Evolutionary conservation across 2,888 invertebrate species (phyloP).

Genomic region (Zhuqinia jingwanae): DNA sequence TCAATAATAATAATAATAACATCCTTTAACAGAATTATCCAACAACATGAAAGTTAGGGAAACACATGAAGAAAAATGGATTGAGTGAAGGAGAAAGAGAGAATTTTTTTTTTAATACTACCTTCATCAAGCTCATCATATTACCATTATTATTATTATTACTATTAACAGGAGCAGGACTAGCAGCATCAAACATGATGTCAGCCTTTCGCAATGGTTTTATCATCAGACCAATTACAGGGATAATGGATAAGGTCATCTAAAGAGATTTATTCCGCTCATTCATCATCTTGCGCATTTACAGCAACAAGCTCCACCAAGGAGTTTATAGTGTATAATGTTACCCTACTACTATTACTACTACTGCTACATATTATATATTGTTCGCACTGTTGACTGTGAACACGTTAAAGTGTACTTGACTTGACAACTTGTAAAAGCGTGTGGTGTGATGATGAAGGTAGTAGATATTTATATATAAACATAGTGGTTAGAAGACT

Average conservation of each 20-base stretch:
- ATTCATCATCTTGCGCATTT: conserved; percentile 53
- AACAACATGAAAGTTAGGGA: not conserved
- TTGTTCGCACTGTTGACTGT: no score
- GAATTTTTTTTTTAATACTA: conserved; percentile 51
- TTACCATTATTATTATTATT: conserved; percentile 36
- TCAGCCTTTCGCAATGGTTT: conserved; percentile 66
- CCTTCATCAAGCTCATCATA: conserved; percentile 42
- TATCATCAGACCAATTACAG: conserved; percentile 66
- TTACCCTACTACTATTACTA: conserved; percentile 21
- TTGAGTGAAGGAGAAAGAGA: conserved; percentile 22
- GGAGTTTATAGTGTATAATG: no score
- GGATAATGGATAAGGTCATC: conserved; percentile 67
- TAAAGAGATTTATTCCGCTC: conserved; percentile 64
- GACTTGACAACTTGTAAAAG: conserved; percentile 41
- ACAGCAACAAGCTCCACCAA: no score
- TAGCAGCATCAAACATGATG: conserved; percentile 35
- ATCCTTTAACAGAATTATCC: not conserved
- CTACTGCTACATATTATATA: not conserved
- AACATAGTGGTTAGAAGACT: conserved; percentile 1
- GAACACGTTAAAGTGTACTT: conserved; percentile 16
- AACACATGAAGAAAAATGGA: conserved; percentile 3
- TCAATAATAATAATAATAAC: conserved; percentile 46
- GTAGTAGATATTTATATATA: not conserved
- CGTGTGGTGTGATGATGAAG: conserved; percentile 31
- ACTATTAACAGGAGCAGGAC: conserved; percentile 35